phyloP scores from a whole-genome alignment of 30 jellyfish, hydroid and myxozoan genomes.

The Hydra vulgaris region DNA sequence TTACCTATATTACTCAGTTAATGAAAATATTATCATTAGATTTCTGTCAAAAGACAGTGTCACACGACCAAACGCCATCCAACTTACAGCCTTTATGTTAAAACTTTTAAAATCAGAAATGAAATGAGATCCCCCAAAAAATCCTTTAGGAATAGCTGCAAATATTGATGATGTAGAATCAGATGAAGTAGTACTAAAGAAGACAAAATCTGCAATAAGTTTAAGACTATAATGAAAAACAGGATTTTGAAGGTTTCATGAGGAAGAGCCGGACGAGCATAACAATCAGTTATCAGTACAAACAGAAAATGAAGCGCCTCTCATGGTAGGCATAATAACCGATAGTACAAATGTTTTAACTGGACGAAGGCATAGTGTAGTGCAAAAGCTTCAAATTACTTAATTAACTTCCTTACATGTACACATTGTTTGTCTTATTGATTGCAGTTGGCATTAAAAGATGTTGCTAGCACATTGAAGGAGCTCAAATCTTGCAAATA shows the following conservation, averaged over 20 bases:
- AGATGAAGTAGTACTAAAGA: conserved; percentile 9
- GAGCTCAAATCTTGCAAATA: too few species aligned
- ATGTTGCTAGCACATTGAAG: too few species aligned
- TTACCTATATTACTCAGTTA: background rate
- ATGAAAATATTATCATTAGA: background rate
- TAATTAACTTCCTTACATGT: background rate
- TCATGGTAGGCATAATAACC: background rate
- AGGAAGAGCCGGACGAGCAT: background rate
- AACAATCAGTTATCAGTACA: background rate
- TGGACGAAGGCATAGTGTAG: background rate
- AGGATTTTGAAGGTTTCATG: background rate
- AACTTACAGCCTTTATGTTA: conserved; percentile 2
- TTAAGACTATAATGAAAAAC: background rate
- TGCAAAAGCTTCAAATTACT: background rate
- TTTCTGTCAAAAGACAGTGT: conserved; percentile 8
- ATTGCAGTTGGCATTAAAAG: too few species aligned
- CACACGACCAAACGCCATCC: background rate
- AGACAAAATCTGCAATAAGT: background rate
- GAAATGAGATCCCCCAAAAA: conserved; percentile 12
- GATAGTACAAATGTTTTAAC: background rate
- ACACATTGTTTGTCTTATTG: too few species aligned
- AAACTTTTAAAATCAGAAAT: background rate
- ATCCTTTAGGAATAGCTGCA: conserved; percentile 2
- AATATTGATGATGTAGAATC: background rate
- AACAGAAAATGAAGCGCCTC: background rate